Base-by-base conservation (phyloP, 2,888 invertebrate species). In the Acanthacorydalis orientalis region DNA sequence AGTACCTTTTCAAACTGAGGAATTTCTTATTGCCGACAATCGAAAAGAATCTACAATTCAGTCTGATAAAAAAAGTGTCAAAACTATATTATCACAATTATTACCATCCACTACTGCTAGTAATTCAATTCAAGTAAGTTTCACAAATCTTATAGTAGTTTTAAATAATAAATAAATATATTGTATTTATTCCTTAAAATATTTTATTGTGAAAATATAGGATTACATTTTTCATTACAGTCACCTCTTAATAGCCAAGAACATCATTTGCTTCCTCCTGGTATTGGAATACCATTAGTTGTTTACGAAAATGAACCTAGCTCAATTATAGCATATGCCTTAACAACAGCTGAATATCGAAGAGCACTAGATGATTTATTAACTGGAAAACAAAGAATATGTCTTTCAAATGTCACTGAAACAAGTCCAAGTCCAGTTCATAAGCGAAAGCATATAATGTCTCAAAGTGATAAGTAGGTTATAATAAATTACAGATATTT, bases 251-350 rank as follows among this genome's bases (percentile, higher is more conserved):
- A 73, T 11, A 55, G 69, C 1, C 73, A 76, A 52, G 86, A 88
- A 58, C 87, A 89, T 63, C 75, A 82, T 56, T 68, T 77, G 6
- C 61, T 85, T 16, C 77, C 79, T 0, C 57, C 71, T 14, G 78
- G 79, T 51, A 65, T 58, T 48, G 63, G 59, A 10, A 68, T 78
- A n/a, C 78, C 80, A 1, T 67, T 83, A n/a, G 72, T 83, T 2
- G 82, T 90, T 0, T 80, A 80, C 55, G 88, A 89, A 60, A 75
- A 74, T 38, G 87, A 90, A 62, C 79, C 83, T 0, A 85, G 87
- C 52, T 89, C 88, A 0, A 81, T 91, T 46, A 84, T 92, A 50
- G 86, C 90, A 0, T 88, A 86, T 59, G 78, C 86, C 1, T 65
- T 92, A 16, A 79, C 79, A 49, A 82, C 82, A 0, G 64, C 64